Conservation (phyloP, 2,888 invertebrate species). For the Ichneumon xanthorius region DNA sequence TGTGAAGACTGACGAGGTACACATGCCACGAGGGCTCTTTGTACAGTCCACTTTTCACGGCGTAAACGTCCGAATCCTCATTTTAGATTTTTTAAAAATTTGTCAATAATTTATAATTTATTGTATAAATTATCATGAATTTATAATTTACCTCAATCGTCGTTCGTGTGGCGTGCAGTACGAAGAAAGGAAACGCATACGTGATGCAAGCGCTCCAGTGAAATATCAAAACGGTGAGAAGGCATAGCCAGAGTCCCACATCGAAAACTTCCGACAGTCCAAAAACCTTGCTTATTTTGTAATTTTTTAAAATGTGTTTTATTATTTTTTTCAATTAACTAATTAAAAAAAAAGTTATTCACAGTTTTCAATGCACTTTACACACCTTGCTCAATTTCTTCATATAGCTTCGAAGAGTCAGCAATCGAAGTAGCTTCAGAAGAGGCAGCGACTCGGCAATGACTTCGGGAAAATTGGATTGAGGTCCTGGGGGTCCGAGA, state of each 20-base stretch:
- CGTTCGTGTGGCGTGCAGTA: conserved; percentile 70
- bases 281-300: conserved; percentile 70
- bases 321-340: conserved; percentile 4
- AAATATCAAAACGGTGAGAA: conserved; percentile 75
- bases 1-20: conserved; percentile 77
- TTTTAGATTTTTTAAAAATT: background rate
- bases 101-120: background rate
- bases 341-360: background rate
- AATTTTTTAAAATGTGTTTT: background rate
- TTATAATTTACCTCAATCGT: conserved; percentile 70
- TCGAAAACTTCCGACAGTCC: conserved; percentile 71
- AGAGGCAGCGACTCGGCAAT: conserved; percentile 76
- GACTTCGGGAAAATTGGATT: conserved; percentile 71
- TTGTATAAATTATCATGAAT: background rate
- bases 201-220: conserved; percentile 80
- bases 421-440: conserved; percentile 75
- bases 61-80: conserved; percentile 73
- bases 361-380: conserved; percentile 28
- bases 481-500: conserved; percentile 67
- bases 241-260: conserved; percentile 74
- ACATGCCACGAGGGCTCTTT: conserved; percentile 65
- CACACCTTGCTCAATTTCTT: conserved; percentile 73
- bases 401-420: conserved; percentile 74
- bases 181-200: conserved; percentile 75
- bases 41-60: conserved; percentile 68